Evolutionary conservation across 2,113 vertebrate species (phyloP).

Genomic region (Mesoclemmys tuberculata): DNA sequence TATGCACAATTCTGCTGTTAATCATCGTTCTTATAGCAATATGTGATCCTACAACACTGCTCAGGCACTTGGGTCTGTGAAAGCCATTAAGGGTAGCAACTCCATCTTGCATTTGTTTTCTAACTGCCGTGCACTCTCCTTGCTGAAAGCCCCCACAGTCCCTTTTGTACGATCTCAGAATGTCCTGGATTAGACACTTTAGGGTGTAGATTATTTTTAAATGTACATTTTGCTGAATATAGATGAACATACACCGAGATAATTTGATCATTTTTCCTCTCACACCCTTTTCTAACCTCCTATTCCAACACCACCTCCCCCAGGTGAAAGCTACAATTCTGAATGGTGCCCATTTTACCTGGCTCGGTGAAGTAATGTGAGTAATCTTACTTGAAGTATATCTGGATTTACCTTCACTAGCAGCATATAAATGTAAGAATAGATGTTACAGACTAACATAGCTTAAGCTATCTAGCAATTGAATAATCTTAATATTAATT

Average conservation of each 20-base stretch:
- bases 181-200: not conserved
- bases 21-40: conserved; percentile 12
- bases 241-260: not conserved
- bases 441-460: conserved; percentile 11
- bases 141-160: not conserved
- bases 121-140: not conserved
- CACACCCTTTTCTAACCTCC: rapidly evolving
- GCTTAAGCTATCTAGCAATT: conserved; percentile 39
- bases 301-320: rapidly evolving
- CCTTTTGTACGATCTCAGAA: not conserved
- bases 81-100: rapidly evolving
- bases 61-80: rapidly evolving
- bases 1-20: conserved; percentile 63
- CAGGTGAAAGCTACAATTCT: not conserved
- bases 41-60: not conserved
- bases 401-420: not conserved
- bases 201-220: not conserved
- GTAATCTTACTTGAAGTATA: not conserved
- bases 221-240: rapidly evolving
- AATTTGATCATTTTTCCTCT: not conserved
- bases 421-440: not conserved
- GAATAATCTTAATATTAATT: conserved; percentile 65
- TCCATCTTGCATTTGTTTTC: not conserved
- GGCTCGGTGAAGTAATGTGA: not conserved
- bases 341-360: not conserved